Conservation (phyloP, 2,113 vertebrate genomes). For the Rostratula benghalensis region DNA sequence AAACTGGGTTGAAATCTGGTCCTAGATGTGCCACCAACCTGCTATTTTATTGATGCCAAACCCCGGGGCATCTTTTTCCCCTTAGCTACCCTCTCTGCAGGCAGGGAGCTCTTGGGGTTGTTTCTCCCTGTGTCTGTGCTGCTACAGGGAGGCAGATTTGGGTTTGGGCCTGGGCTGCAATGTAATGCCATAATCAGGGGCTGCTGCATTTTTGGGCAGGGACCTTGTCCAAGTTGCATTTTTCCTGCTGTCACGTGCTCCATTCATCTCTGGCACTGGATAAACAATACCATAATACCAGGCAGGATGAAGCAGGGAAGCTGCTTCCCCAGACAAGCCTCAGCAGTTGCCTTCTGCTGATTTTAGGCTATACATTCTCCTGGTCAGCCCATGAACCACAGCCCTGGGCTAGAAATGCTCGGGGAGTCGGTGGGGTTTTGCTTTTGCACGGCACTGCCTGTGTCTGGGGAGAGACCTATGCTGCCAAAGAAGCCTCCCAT, state of each 20-base stretch:
- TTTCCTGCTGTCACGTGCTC: constrained; percentile 65
- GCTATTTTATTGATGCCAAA: background rate
- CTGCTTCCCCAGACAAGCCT: constrained; percentile 53
- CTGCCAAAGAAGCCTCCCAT: background rate
- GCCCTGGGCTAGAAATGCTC: background rate
- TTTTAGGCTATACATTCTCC: background rate
- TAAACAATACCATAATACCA: constrained; percentile 63
- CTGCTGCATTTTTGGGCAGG: constrained; percentile 59
- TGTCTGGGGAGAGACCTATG: background rate
- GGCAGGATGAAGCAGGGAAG: constrained; percentile 49
- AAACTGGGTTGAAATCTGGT: background rate
- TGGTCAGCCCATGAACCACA: background rate
- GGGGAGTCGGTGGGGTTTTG: background rate
- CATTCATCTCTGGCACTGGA: constrained; percentile 62
- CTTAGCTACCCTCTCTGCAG: background rate
- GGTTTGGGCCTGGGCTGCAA: constrained; percentile 32
- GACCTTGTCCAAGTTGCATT: constrained; percentile 59
- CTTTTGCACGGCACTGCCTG: background rate
- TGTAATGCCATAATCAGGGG: constrained; percentile 49
- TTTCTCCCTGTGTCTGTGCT: background rate
- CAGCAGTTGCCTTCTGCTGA: background rate
- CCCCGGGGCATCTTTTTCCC: accelerated
- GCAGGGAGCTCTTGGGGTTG: background rate
- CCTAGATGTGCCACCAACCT: background rate
- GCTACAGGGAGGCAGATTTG: background rate